Evolutionary conservation across 2,113 vertebrate species (phyloP), one percentile per base, ranked within the genome.

Genomic region (Takifugu bimaculatus): DNA sequence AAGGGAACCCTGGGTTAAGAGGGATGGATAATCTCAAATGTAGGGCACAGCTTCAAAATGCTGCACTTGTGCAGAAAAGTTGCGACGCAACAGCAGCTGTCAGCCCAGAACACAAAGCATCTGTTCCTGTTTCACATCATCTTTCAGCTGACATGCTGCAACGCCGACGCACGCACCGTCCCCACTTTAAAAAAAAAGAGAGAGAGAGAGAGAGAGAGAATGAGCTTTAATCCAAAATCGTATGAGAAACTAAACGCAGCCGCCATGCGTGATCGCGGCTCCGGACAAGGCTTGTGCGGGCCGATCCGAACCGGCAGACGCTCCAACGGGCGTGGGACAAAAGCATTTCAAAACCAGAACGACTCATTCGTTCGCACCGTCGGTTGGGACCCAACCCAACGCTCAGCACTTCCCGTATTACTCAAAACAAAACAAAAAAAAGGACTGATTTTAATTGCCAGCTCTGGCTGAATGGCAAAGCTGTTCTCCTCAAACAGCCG

Each of bases 381-480:
- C 82, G 69, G 74, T 78, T 78, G 55, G 60, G 60, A 71, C 74
- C 77, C 74, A 78, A 52, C 72, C 77, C 68, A 60, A 14, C 64
- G 51, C 73, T 26, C 12, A 50, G 54, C 59, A 76, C 72, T 81
- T 83, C 78, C 83, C 60, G 48, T 69, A 81, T 83, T 80, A 81
- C 74, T 70, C 77, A 86, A 79, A 26, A 57, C 5, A 44, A 20
- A 20, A 20, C 20, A 20, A 20, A 20, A 20, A n/a, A 20, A 20
- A 20, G 20, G 20, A 63, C 42, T 28, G 42, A 59, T 67, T 70
- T 39, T 32, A 28, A 63, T 44, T 44, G 7, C 42, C 39, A 7
- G 32, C 32, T 0, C 13, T 9, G 28, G 3, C 6, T 28, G 13
- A 15, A 15, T 1, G 29, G 44, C 13, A 6, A 50, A 65, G n/a